Conservation (phyloP, 2,113 vertebrate species). For the Eulacestoma nigropectus region DNA sequence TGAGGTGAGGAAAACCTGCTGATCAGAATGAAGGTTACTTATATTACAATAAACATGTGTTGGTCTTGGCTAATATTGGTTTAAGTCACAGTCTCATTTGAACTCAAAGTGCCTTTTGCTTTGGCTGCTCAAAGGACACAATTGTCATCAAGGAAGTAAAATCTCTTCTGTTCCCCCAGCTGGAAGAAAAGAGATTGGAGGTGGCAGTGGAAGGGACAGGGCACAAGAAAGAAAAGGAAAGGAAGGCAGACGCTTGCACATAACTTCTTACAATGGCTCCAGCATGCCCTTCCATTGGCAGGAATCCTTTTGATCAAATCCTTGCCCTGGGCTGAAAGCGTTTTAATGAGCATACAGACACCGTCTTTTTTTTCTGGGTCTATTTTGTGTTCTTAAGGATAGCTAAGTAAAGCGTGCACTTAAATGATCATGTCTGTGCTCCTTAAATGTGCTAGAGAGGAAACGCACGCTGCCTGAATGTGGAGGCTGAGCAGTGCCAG, state of each 20-base stretch:
- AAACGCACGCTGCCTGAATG: not conserved
- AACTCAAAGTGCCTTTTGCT: constrained; percentile 55
- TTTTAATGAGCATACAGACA: constrained; percentile 66
- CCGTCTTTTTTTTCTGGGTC: constrained; percentile 42
- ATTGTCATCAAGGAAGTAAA: constrained; percentile 63
- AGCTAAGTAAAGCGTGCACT: constrained; percentile 57
- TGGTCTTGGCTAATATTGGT: constrained; percentile 66
- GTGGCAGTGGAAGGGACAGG: constrained; percentile 60
- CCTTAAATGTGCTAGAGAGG: constrained; percentile 14
- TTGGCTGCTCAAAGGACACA: constrained; percentile 60
- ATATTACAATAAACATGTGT: constrained; percentile 65
- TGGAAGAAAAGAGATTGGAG: constrained; percentile 64
- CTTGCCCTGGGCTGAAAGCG: constrained; percentile 54
- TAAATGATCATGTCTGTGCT: constrained; percentile 20
- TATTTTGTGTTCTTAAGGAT: constrained; percentile 66
- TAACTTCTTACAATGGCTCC: constrained; percentile 67
- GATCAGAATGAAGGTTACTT: constrained; percentile 34
- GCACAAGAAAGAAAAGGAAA: constrained; percentile 67
- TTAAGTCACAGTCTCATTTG: constrained; percentile 57
- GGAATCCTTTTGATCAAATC: constrained; percentile 71
- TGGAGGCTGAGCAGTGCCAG: constrained; percentile 23
- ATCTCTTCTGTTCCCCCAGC: constrained; percentile 61
- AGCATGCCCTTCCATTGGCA: constrained; percentile 56
- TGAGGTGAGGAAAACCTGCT: constrained; percentile 48
- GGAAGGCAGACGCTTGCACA: not conserved